Evolutionary conservation across 53 echinoderm and acorn worm genomes (phyloP), one percentile per base, ranked within the genome.

Genomic region (Paelopatides confundens): DNA sequence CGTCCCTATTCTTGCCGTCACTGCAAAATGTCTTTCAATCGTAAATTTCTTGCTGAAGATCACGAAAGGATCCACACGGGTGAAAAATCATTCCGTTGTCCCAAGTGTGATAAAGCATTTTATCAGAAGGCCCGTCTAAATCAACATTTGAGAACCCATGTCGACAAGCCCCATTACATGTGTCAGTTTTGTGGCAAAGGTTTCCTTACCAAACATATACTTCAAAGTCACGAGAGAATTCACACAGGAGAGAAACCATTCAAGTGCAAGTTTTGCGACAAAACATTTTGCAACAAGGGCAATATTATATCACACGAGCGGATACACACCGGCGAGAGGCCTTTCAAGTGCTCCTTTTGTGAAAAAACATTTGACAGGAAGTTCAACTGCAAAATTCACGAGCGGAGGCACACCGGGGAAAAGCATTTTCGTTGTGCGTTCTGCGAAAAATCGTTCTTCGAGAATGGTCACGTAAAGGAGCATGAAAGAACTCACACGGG

Each of bases 241-340:
- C 81, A 81, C 54, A 81, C 81, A 1, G 81, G 81, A 2, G 81
- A 81, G 31, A 81, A 58, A 28, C 81, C 81, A 5, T 81, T 53
- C 31, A 28, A 35, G 33, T 81, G 81, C 18, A 31, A 48, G 32
- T 52, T 31, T 53, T 81, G 81, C 24, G 9, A 31, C 11, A 81
- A 81, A 31, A 33, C 33, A 0, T 81, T 81, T 35, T 53, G 31
- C 2, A 28, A 52, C 11, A 29, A 31, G 31, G 30, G 46, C 33
- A 30, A 33, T 32, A 14, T 81, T 1, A 32, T 32, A 30, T 29
- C 21, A 27, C 81, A 81, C 4, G 81, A 81, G 33, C 40, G 17
- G 53, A 51, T 81, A 29, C 81, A 81, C n/a, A 81, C 81, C 1
- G 81, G 81, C 1, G 53, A 81, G 32, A 81, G 52, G 32, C 81